These are phyloP conservation scores for Drosophila ustulata DNA, from an alignment of 2,888 invertebrate genomes.

Conservation along the genomic window DNA sequence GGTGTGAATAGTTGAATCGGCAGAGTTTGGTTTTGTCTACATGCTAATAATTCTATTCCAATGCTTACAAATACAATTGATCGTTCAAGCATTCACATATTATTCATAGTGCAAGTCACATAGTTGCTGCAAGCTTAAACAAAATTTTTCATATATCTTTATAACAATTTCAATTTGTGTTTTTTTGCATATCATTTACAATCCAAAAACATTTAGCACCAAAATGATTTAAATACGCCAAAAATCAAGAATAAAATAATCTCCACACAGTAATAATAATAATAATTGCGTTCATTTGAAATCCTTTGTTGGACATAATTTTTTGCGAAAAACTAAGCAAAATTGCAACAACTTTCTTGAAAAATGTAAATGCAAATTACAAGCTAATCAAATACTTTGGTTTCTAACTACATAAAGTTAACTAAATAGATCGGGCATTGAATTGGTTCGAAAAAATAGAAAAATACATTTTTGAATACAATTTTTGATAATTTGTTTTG, in stretches of 20 bases:
- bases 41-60: constrained; percentile 18
- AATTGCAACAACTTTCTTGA: constrained; percentile 67
- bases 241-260: constrained; percentile 40
- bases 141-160: constrained; percentile 35
- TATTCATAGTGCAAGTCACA: constrained; percentile 31
- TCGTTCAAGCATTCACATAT: constrained; percentile 26
- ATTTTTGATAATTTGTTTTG: constrained; percentile 34
- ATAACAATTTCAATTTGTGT: constrained; percentile 19
- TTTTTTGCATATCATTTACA: constrained; percentile 20
- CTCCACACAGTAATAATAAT: constrained; percentile 13
- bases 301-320: constrained; percentile 42
- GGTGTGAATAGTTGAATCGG: constrained; percentile 45
- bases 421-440: constrained; percentile 1
- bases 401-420: constrained; percentile 52
- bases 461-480: constrained; percentile 35
- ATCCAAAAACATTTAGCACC: constrained; percentile 47
- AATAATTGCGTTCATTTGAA: constrained; percentile 35
- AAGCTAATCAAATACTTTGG: constrained; percentile 74
- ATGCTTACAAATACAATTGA: constrained; percentile 21
- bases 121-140: constrained; percentile 69
- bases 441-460: constrained; percentile 46
- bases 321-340: constrained; percentile 43
- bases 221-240: constrained; percentile 68
- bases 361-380: constrained; percentile 23
- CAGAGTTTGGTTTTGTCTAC: constrained; percentile 55